phyloP scores from a whole-genome alignment of 2,113 vertebrate genomes.

The Cercopithecus mona region DNA sequence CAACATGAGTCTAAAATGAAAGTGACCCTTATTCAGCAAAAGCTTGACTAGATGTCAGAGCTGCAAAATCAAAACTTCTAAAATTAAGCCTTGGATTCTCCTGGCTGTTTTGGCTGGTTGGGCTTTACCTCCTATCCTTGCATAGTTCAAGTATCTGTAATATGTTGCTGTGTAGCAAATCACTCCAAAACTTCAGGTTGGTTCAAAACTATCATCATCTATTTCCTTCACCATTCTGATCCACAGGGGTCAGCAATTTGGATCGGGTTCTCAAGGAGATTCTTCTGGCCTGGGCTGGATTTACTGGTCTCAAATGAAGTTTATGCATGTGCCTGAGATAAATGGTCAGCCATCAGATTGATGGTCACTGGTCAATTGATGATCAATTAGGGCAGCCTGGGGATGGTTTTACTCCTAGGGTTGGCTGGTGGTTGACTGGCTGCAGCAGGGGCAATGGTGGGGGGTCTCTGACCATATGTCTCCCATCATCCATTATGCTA shows the following conservation, averaged over 20 bases:
- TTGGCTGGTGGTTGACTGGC: neutral
- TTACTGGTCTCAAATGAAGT: neutral
- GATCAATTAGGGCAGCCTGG: too few relatives aligned
- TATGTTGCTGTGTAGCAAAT: neutral
- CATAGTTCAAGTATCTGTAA: neutral
- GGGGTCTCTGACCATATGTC: neutral
- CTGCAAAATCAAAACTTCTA: neutral
- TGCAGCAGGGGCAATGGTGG: neutral
- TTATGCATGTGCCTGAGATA: neutral
- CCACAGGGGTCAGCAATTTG: neutral
- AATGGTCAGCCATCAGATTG: too few relatives aligned
- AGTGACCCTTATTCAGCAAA: neutral
- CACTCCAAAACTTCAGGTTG: neutral
- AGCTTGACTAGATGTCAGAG: neutral
- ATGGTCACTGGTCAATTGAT: neutral
- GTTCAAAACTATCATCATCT: neutral
- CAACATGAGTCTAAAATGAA: neutral
- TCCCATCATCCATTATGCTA: neutral
- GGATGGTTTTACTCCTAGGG: neutral
- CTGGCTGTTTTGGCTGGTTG: neutral
- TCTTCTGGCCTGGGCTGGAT: neutral
- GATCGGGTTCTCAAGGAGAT: neutral
- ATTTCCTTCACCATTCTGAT: neutral
- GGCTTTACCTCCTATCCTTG: neutral
- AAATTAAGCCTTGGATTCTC: neutral